These are phyloP conservation scores for Phoenicopterus ruber DNA, from an alignment of 2,113 vertebrate genomes.

Conservation along the genomic window DNA sequence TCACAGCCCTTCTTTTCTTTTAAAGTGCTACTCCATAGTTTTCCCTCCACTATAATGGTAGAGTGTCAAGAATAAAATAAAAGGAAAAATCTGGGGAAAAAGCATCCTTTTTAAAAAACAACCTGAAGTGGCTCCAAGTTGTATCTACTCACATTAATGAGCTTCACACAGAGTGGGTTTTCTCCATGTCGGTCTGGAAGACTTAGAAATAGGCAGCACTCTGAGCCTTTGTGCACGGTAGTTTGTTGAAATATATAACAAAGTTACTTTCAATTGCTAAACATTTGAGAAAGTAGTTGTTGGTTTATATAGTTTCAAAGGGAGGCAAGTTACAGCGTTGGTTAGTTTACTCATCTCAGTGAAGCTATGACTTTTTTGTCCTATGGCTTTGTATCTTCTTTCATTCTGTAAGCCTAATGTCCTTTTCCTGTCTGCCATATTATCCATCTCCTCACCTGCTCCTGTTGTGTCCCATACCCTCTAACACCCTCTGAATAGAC, in stretches of 20 bases:
- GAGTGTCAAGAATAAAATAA: neutral
- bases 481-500: neutral
- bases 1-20: neutral
- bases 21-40: neutral
- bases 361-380: neutral
- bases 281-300: neutral
- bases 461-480: neutral
- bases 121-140: neutral
- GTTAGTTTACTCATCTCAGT: neutral
- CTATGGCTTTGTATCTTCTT: neutral
- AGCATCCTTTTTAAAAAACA: neutral
- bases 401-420: neutral
- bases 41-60: neutral
- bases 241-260: neutral
- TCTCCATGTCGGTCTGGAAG: neutral
- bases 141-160: neutral
- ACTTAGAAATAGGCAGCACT: neutral
- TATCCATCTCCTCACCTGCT: neutral
- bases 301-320: neutral
- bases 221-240: fast-evolving
- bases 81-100: neutral
- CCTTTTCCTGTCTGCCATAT: neutral
- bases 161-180: neutral
- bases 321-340: neutral
- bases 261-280: neutral